Evolutionary conservation across 2,113 vertebrate genomes (phyloP).

Genomic region (Pollachius pollachius): DNA sequence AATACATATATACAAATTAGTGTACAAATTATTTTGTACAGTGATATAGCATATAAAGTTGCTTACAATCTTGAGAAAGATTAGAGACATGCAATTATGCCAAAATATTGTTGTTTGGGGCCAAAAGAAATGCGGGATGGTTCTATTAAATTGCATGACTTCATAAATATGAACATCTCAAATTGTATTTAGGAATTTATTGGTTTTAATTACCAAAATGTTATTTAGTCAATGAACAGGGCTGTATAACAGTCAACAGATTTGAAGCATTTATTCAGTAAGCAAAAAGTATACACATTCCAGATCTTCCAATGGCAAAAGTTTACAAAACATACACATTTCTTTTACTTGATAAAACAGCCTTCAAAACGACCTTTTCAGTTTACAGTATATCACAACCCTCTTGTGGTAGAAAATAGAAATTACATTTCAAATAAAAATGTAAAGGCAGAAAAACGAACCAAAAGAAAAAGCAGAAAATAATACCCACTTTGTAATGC

Average conservation of each 20-base stretch:
- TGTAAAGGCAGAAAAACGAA: background rate
- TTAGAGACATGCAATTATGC: too few species aligned
- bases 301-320: conserved; percentile 4
- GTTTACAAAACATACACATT: conserved; percentile 1
- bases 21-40: too few species aligned
- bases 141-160: too few species aligned
- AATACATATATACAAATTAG: too few species aligned
- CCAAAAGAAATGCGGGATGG: too few species aligned
- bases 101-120: too few species aligned
- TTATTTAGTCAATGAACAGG: too few species aligned
- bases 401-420: conserved; percentile 11
- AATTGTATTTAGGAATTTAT: too few species aligned
- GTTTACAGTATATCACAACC: background rate
- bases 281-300: conserved; percentile 10
- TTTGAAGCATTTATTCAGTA: conserved; percentile 14
- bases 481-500: background rate
- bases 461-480: background rate
- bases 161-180: too few species aligned
- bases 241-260: conserved; percentile 5
- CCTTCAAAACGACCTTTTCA: background rate
- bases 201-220: too few species aligned
- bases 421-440: background rate
- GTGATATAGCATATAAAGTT: too few species aligned
- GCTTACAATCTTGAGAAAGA: too few species aligned
- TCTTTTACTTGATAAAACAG: background rate